Conservation (phyloP, 2,113 vertebrate species). For the Cyanistes caeruleus region DNA sequence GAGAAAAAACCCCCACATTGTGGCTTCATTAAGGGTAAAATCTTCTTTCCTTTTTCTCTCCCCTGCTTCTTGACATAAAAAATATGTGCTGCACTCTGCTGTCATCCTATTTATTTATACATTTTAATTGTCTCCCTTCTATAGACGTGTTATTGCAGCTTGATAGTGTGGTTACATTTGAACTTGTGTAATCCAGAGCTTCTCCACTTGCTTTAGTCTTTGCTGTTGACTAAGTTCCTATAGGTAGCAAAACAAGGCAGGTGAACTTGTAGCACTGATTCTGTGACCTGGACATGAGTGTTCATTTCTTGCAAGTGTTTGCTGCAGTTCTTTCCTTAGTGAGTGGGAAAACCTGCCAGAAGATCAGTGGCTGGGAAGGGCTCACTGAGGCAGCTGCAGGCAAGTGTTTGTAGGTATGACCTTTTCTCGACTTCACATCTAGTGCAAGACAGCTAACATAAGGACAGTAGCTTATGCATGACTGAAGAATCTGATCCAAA, state of each 20-base stretch:
- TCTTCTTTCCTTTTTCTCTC: not conserved
- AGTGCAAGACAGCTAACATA: not conserved
- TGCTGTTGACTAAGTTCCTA: not conserved
- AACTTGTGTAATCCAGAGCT: not conserved
- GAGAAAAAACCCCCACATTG: too few relatives aligned
- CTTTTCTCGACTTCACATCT: not conserved
- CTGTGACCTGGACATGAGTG: not conserved
- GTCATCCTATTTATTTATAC: not conserved
- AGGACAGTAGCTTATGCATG: not conserved
- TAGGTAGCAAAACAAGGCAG: not conserved
- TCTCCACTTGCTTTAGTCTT: not conserved
- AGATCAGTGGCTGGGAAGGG: not conserved
- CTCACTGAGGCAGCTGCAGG: not conserved
- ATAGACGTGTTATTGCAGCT: not conserved
- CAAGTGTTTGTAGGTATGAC: not conserved
- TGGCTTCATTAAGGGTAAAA: not conserved
- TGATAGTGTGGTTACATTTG: not conserved
- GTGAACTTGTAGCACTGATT: not conserved
- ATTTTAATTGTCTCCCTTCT: not conserved
- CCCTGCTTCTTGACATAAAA: not conserved
- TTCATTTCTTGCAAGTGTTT: not conserved
- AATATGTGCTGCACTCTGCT: not conserved
- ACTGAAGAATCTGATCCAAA: not conserved
- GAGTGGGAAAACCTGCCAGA: not conserved
- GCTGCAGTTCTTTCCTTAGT: not conserved